Conservation (phyloP, 2,888 invertebrate species). For the Germaria angustata region DNA sequence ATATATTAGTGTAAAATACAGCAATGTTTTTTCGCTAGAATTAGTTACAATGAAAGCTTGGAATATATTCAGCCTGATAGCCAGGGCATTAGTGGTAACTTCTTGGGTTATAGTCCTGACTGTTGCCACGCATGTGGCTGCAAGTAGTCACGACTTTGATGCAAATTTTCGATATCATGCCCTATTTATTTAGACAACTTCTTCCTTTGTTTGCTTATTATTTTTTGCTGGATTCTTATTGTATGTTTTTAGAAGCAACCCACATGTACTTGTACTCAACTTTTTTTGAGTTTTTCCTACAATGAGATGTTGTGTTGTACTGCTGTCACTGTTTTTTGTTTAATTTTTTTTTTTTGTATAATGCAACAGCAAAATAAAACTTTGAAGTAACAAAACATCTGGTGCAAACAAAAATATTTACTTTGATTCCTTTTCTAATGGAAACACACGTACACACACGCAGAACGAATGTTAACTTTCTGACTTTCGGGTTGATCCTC, state of each 20-base stretch:
- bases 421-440: not conserved
- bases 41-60: no score
- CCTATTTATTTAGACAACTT: no score
- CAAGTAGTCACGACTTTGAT: no score
- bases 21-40: no score
- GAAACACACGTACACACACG: not conserved
- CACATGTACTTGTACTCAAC: not conserved
- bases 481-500: not conserved
- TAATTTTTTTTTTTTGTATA: not conserved
- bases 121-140: no score
- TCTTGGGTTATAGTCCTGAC: no score
- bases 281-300: not conserved
- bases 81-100: no score
- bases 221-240: not conserved
- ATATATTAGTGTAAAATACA: no score
- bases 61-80: no score
- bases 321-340: not conserved
- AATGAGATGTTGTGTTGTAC: not conserved
- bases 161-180: no score
- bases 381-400: conserved; percentile 1
- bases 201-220: not conserved
- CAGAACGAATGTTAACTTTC: not conserved
- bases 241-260: not conserved
- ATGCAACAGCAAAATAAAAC: not conserved
- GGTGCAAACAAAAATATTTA: not conserved